phyloP scores from a whole-genome alignment of 2,797 vertebrate genomes.

The Periparus ater region DNA sequence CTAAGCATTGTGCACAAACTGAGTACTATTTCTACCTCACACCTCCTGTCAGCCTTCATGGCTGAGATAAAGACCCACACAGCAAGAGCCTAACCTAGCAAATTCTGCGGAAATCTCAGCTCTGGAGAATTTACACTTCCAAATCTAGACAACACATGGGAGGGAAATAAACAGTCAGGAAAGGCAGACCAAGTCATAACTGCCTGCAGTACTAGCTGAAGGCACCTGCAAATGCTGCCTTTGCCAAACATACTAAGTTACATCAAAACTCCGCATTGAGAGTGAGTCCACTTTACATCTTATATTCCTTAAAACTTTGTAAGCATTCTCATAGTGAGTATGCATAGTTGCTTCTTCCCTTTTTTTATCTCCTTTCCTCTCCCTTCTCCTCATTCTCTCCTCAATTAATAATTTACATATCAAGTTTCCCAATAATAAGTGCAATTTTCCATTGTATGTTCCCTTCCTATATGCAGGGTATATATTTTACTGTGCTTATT shows the following conservation, averaged over 20 bases:
- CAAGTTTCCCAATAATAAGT: background rate
- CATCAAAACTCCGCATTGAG: background rate
- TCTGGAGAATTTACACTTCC: background rate
- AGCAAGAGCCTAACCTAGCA: background rate
- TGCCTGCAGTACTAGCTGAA: background rate
- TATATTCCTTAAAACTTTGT: background rate
- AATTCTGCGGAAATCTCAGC: background rate
- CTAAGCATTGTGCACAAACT: rapidly evolving
- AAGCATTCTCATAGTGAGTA: background rate
- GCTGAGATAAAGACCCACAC: background rate
- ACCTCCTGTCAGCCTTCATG: background rate
- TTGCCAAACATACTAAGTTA: background rate
- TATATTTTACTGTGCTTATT: slow-evolving; percentile 3
- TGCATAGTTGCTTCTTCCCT: background rate
- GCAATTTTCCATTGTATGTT: background rate
- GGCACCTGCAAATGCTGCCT: background rate
- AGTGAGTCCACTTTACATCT: background rate
- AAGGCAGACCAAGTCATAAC: background rate
- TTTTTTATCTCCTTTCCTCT: background rate
- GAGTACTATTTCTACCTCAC: background rate
- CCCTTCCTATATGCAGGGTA: background rate
- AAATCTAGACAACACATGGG: background rate
- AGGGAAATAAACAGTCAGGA: background rate
- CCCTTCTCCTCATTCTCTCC: background rate
- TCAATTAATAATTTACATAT: background rate